phyloP scores from a whole-genome alignment of 2,113 vertebrate genomes.

The Hystrix brachyura region DNA sequence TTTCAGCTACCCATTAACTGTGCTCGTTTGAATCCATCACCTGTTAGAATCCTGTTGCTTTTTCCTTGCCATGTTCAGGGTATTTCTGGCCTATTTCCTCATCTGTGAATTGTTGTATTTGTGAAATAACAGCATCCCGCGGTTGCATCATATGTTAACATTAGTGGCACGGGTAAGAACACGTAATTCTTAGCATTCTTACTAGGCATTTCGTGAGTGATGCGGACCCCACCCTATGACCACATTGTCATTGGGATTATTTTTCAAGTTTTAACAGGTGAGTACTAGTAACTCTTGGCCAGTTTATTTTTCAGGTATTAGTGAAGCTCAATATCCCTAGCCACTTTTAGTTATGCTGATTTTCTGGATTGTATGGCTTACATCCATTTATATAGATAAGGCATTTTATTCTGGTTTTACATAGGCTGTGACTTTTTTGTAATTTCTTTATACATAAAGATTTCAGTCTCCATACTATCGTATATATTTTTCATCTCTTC shows the following conservation, averaged over 20 bases:
- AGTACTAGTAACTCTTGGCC: background rate
- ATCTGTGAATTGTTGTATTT: background rate
- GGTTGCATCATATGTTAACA: background rate
- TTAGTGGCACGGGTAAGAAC: too few species aligned
- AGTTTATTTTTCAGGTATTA: background rate
- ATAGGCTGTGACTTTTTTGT: background rate
- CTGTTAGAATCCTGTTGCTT: background rate
- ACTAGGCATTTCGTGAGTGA: background rate
- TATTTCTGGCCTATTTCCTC: background rate
- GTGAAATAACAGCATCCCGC: background rate
- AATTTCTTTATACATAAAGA: background rate
- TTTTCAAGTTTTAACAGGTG: background rate
- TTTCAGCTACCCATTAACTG: background rate
- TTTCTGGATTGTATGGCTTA: conserved; percentile 17
- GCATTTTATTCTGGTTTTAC: background rate
- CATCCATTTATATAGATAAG: background rate
- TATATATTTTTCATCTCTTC: background rate
- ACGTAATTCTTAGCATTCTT: background rate
- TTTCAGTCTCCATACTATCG: background rate
- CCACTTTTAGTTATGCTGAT: background rate
- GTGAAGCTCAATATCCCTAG: background rate
- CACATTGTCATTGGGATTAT: background rate
- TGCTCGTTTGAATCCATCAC: background rate
- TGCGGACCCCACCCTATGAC: background rate
- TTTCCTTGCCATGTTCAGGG: background rate